phyloP scores from a whole-genome alignment of 1,140 invertebrate genomes.

The Homalodisca vitripennis region DNA sequence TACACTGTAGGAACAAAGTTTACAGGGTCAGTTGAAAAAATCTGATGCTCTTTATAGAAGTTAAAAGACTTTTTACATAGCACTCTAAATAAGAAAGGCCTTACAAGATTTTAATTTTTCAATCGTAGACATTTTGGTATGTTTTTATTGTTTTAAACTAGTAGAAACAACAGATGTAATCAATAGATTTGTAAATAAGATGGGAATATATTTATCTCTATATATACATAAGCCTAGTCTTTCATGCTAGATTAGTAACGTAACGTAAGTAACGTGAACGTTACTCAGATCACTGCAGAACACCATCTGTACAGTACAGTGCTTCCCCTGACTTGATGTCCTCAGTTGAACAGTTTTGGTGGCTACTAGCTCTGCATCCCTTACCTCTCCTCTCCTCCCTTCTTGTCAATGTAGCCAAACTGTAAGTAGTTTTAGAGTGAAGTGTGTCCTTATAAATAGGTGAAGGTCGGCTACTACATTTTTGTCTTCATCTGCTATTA shows the following conservation, averaged over 20 bases:
- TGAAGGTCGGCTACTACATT: no score
- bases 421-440: no score
- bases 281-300: conserved; percentile 11
- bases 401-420: no score
- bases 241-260: conserved; percentile 16
- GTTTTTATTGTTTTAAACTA: not conserved
- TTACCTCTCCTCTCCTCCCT: no score
- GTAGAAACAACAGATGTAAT: not conserved
- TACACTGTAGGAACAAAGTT: no score
- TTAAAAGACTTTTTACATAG: no score
- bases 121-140: not conserved
- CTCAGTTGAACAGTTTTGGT: no score
- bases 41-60: no score
- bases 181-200: not conserved
- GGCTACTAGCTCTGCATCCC: no score
- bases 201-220: conserved; percentile 7
- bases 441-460: no score
- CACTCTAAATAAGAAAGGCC: conserved; percentile 2
- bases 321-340: not conserved
- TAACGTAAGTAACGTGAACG: not conserved
- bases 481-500: no score
- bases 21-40: no score
- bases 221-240: conserved; percentile 15
- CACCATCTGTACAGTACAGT: conserved; percentile 12
- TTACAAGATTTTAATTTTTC: conserved; percentile 17